Evolutionary conservation across 2,888 invertebrate species (phyloP).

Genomic region (Lumbricus terrestris): DNA sequence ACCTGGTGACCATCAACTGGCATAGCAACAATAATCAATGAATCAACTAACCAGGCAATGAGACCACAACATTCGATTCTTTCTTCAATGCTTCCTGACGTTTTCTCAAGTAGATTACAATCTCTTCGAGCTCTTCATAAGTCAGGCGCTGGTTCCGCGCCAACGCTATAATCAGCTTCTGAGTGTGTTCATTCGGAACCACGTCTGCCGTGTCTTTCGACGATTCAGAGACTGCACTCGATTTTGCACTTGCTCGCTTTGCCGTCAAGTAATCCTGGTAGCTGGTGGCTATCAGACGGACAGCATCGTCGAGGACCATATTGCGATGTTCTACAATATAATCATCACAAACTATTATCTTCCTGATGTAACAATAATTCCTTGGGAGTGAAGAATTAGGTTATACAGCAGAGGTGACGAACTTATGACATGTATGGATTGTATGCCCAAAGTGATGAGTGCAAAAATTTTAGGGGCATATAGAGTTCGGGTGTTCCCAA

Average conservation of each 20-base stretch:
- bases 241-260: not conserved
- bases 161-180: not conserved
- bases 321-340: constrained; percentile 12
- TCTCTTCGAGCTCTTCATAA: not conserved
- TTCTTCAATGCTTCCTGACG: not conserved
- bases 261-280: not conserved
- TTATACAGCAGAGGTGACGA: no score
- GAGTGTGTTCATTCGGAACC: not conserved
- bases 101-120: not conserved
- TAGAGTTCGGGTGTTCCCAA: no score
- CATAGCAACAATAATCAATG: not conserved
- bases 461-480: no score
- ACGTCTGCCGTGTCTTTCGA: not conserved
- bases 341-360: not conserved
- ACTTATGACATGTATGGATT: no score
- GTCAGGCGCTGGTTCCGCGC: not conserved
- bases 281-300: not conserved
- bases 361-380: no score
- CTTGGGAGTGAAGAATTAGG: no score
- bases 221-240: not conserved
- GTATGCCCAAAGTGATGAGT: no score
- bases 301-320: not conserved
- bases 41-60: not conserved
- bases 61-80: not conserved
- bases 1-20: not conserved